Base-by-base conservation (phyloP, 2,888 invertebrate genomes). In the Hecatera dysodea region DNA sequence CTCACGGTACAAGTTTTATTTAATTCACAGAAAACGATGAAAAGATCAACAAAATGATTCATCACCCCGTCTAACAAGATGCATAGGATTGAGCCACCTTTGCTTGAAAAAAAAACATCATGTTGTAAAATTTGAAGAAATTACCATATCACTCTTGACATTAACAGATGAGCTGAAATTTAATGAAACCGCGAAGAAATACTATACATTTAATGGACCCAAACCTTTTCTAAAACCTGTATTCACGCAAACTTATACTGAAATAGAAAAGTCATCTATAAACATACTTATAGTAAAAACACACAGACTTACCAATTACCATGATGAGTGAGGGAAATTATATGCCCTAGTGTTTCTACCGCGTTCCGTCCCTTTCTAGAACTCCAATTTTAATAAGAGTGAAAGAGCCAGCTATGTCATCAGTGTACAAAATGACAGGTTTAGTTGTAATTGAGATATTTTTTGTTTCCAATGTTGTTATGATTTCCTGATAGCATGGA, bases 321-420 rank as follows among this genome's bases (percentile, higher is more conserved):
- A 83, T 88, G 88, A 90, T 90, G 72, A 82, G 67, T 87, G 87
- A 84, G 72, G 80, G 89, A 87, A 91, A 91, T 91, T 91, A 89
- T 90, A 88, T 88, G 79, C 87, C 75, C 72, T 82, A 72, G 71
- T 67, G 63, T 60, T 9, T 77, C 87, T 90, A 86, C 89, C 88
- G 86, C 82, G 68, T 88, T 69, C 67, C 69, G 46, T 91, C 90
- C 76, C 83, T 77, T 80, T 90, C 83, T 75, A 70, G 11, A 9
- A 1, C 39, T 68, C 8, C 0, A 44, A 60, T 68, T 75, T 67
- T 1, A 63, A 11, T 68, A 53, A 0, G 75, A 65, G 46, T 69
- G 61, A 72, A 66, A 72, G 71, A 76, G 56, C 67, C 67, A 59
- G 60, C 68, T 60, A 42, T 73, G 59, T 81, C 82, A 61, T 76